phyloP scores from a whole-genome alignment of 2,888 invertebrate genomes.

The Lepidochrysops patricia region DNA sequence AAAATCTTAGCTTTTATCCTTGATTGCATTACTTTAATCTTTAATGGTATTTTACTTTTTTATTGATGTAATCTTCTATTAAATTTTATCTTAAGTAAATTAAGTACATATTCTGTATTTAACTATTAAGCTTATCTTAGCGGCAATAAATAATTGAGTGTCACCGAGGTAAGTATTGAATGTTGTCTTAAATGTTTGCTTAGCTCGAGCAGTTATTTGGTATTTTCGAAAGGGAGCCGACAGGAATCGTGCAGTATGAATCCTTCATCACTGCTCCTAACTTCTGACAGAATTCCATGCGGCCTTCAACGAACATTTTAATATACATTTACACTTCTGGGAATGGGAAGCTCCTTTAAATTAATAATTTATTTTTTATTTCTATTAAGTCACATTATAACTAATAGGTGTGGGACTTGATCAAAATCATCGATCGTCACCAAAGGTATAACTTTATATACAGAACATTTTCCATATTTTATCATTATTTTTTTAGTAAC shows the following conservation, averaged over 20 bases:
- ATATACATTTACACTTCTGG: background rate
- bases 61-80: too few species aligned
- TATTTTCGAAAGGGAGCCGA: background rate
- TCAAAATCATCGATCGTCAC: too few species aligned
- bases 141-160: background rate
- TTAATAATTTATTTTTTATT: background rate
- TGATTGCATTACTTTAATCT: background rate
- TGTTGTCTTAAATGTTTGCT: background rate
- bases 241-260: background rate
- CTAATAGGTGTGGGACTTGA: too few species aligned
- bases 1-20: background rate
- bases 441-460: too few species aligned
- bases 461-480: background rate
- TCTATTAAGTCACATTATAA: background rate
- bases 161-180: background rate
- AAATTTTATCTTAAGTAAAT: too few species aligned
- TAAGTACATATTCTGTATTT: too few species aligned
- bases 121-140: background rate
- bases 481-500: background rate
- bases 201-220: background rate
- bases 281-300: background rate
- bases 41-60: background rate
- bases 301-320: background rate
- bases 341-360: background rate
- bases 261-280: background rate